Conservation (phyloP, 2,113 vertebrate species). For the Cinclus cinclus region DNA sequence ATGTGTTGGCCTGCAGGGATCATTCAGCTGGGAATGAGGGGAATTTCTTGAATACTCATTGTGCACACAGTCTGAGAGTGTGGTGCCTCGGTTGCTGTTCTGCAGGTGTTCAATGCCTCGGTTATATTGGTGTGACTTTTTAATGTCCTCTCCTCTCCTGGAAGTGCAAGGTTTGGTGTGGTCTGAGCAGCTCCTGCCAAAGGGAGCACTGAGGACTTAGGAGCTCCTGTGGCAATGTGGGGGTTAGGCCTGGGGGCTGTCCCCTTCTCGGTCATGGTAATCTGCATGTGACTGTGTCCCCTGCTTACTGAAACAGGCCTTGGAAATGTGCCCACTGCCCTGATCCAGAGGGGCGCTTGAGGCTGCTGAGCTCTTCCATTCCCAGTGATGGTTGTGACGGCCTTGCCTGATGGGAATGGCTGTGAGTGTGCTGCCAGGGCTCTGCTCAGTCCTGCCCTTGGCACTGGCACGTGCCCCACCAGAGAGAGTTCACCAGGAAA, state of each 20-base stretch:
- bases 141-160: background rate
- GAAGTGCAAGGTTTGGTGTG: background rate
- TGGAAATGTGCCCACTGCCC: background rate
- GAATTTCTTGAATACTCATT: background rate
- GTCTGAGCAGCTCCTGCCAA: background rate
- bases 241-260: accelerated
- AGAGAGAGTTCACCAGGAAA: accelerated
- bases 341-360: accelerated
- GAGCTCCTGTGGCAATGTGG: accelerated
- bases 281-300: accelerated
- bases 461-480: accelerated
- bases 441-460: accelerated
- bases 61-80: accelerated
- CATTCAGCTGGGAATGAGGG: background rate
- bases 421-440: background rate
- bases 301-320: accelerated
- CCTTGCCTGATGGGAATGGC: background rate
- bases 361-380: background rate
- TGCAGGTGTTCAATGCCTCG: background rate
- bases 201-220: background rate
- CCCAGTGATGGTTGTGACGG: accelerated
- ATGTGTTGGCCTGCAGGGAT: background rate
- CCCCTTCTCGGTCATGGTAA: accelerated
- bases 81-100: background rate
- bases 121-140: accelerated